A percentile compares a stretch with the other conserved stretches of the same genome.
Conservation (phyloP, 2,888 invertebrate species). For the Bellardia pandia region DNA sequence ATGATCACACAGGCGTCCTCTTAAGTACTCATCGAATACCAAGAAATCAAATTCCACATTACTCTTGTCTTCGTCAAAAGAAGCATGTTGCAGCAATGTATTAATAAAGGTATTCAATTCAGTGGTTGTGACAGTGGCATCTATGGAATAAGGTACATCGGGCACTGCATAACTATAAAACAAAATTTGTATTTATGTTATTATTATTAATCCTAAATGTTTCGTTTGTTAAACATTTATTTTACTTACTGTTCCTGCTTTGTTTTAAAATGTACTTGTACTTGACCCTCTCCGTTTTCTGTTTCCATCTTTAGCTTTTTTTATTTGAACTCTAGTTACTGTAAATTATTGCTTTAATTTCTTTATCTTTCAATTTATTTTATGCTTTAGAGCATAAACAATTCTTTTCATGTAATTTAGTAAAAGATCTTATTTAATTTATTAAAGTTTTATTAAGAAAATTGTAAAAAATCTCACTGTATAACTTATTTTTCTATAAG, state of each 20-base stretch:
- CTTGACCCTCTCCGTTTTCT: conserved; percentile 86
- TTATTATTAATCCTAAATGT: neutral
- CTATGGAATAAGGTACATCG: conserved; percentile 93
- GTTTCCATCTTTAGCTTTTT: conserved; percentile 78
- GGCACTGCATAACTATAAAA: conserved; percentile 92
- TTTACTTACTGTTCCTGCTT: conserved; percentile 91
- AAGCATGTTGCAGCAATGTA: conserved; percentile 86
- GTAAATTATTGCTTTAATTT: neutral
- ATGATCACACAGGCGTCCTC: conserved; percentile 87
- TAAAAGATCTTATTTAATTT: conserved; percentile 46
- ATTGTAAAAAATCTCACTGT: conserved; percentile 45
- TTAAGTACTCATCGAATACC: conserved; percentile 92
- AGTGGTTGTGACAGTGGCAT: conserved; percentile 87
- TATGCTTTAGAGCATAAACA: conserved; percentile 13
- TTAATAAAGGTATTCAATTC: conserved; percentile 92
- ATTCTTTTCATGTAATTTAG: neutral
- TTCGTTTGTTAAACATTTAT: neutral
- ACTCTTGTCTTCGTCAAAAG: conserved; percentile 51
- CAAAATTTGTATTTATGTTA: neutral
- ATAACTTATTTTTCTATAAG: neutral
- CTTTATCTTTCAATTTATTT: neutral
- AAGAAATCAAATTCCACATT: conserved; percentile 93
- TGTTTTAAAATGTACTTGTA: conserved; percentile 91
- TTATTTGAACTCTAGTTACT: conserved; percentile 29
- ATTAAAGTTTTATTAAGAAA: conserved; percentile 4